A percentile compares a stretch with the other conserved stretches of the same genome.
Conservation (phyloP, 2,113 vertebrate genomes). For the Erythrocercus mccallii region DNA sequence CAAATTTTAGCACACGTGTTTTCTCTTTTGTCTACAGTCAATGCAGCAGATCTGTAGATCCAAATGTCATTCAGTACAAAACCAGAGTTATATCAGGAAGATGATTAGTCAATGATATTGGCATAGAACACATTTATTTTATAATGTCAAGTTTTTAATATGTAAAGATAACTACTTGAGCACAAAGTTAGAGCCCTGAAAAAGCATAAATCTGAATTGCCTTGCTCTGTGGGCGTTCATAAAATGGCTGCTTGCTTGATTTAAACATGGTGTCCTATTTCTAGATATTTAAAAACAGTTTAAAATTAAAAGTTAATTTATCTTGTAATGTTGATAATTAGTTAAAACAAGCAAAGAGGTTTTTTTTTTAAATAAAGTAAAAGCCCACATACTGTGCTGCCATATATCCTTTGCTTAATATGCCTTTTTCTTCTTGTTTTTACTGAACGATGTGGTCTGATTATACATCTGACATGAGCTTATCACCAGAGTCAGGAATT, state of each 20-base stretch:
- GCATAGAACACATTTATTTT: background rate
- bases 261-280: background rate
- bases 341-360: background rate
- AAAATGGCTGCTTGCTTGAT: background rate
- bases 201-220: background rate
- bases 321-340: background rate
- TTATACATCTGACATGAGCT: background rate
- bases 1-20: constrained; percentile 18
- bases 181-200: background rate
- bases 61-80: background rate
- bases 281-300: background rate
- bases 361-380: background rate
- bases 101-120: background rate
- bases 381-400: background rate
- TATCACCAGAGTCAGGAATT: background rate
- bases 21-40: background rate
- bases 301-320: background rate
- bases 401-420: background rate
- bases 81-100: background rate
- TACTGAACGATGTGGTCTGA: background rate
- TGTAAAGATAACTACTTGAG: background rate
- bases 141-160: background rate
- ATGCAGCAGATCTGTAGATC: background rate
- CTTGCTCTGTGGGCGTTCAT: background rate
- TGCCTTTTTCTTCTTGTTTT: background rate